Evolutionary conservation across 2,113 vertebrate species (phyloP), one percentile per base, ranked within the genome.

Genomic region (Xiphias gladius): DNA sequence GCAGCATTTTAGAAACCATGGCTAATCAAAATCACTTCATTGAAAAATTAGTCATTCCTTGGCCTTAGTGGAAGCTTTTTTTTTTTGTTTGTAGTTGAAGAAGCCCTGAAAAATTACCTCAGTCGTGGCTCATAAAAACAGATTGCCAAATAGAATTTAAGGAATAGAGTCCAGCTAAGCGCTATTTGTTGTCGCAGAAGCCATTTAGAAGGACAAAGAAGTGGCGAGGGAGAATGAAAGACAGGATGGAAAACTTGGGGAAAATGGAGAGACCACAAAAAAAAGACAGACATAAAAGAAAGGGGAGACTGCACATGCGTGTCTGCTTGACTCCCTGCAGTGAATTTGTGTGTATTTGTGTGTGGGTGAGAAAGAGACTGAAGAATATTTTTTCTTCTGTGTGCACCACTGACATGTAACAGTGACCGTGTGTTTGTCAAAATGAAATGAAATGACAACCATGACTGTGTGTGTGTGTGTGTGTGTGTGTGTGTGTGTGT

Each of bases 1-100:
- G 90, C 87, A 91, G 89, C 88, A 89, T 76, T 86, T 86, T 75
- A 79, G 71, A 88, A 87, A 88, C 50, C 66, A 85, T 48, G 37
- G 72, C 62, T 71, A 43, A 72, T 76, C n/a, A 66, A 73, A 84
- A 68, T 28, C 65, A 73, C 68, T 62, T 79, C 66, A 80, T 73
- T 68, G 19, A 83, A 55, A 66, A 63, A 52, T 37, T 72, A 54
- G 79, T 62, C 48, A 54, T 63, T 62, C 30, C 37, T 67, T 64
- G 35, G 11, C 41, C 43, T 65, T 78, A 81, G 74, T 37, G 16
- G 30, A 43, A 13, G 3, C 55, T 73, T 54, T 70, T 75, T 58
- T 70, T 28, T 73, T 54, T 67, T 61, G 14, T 64, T 65, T 57
- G 24, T 24, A 48, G 24, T 73, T 72, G 41, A 84, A 55, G 46